Percentiles rank a stretch among this genome's conserved stretches.
These are phyloP conservation scores for Apotomis turbidana DNA, from an alignment of 2,888 invertebrate genomes.

Conservation along the genomic window DNA sequence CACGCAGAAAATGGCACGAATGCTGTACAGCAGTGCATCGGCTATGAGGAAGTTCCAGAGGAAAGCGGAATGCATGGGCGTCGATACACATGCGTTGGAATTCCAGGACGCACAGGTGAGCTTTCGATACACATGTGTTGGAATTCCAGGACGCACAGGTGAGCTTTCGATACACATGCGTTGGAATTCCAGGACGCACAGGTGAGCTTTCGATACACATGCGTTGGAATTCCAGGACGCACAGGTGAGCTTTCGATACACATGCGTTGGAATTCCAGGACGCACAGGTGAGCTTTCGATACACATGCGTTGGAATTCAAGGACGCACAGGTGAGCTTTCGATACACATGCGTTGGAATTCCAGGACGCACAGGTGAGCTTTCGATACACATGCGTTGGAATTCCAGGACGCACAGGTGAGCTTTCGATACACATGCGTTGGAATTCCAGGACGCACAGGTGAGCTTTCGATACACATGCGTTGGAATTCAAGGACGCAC, in stretches of 20 bases:
- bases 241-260: slow-evolving; percentile 80
- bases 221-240: no score
- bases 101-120: slow-evolving; percentile 91
- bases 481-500: slow-evolving; percentile 90
- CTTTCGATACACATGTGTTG: no score
- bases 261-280: no score
- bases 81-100: slow-evolving; percentile 91
- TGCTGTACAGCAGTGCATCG: slow-evolving; percentile 95
- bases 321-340: slow-evolving; percentile 86
- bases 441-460: no score
- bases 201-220: slow-evolving; percentile 64
- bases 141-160: slow-evolving; percentile 93
- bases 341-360: no score
- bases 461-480: slow-evolving; percentile 92
- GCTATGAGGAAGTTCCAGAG: slow-evolving; percentile 91
- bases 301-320: no score
- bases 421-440: slow-evolving; percentile 88
- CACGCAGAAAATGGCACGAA: slow-evolving; percentile 96
- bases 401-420: slow-evolving; percentile 91
- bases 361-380: slow-evolving; percentile 89
- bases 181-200: slow-evolving; percentile 94
- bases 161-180: slow-evolving; percentile 21
- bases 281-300: slow-evolving; percentile 83
- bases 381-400: no score
- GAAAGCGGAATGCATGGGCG: slow-evolving; percentile 96